Base-by-base conservation (phyloP, 2,888 invertebrate genomes). In the Cylloceria caligata region DNA sequence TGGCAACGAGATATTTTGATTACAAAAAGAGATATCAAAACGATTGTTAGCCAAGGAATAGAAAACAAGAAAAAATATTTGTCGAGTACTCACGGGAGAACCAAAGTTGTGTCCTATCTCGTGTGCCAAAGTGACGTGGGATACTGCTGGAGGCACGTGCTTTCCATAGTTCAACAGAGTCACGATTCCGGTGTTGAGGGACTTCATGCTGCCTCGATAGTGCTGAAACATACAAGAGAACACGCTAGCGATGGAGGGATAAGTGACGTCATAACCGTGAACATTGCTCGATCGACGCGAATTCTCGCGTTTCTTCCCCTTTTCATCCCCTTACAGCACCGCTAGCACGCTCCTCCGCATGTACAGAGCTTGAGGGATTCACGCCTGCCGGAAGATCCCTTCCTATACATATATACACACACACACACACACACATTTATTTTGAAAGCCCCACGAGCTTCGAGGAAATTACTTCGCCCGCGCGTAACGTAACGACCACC, bases 61-160 rank as follows among this genome's bases (percentile, higher is more conserved):
- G 19, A 34, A 45, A 19, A 45, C 16, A 0, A 19, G 5, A 34
- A 34, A 47, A 34, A 24, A 39, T 21, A 47, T 45, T 45, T 73
- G 7, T 34, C 19, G n/a, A 13, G 19, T 65, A 86, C 95, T 95
- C 94, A 98, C 98, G 93, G 98, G 98, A 71, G 98, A 98, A 85
- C 99, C 99, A 92, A 99, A 99, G 94, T 99, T 99, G 94, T 99
- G 99, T 77, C 99, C 99, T 90, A 99, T 98, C 94, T 99, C 99
- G 93, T 99, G 99, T 16, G 99, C 99, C 86, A 99, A 95, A 3
- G 99, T 99, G 86, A 99, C 97, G 93, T 99, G 99, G 11, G 98
- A 98, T 57, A 99, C 99, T 71, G 99, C 98, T n/a, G 99, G 98
- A 80, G 99, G 98, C 83, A 99, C 99, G 93, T 98, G 97, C 93